Percentiles rank a stretch among this genome's conserved stretches.
Evolutionary conservation across 2,888 invertebrate species (phyloP).

Genomic region (Sarcophaga subvicina): DNA sequence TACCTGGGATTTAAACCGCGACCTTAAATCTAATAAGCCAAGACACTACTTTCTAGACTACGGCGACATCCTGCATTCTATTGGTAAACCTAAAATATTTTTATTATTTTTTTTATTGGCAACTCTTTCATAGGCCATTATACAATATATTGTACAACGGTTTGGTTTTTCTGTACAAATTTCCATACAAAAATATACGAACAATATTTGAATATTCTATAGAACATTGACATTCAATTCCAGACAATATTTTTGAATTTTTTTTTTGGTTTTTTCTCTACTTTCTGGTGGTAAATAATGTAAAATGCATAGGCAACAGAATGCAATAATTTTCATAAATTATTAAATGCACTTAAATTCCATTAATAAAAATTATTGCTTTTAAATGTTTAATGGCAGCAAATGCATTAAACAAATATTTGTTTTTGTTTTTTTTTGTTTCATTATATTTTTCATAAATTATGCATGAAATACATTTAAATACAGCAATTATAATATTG

Average conservation of each 20-base stretch:
- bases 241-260: constrained; percentile 14
- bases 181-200: not conserved
- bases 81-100: not conserved
- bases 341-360: not conserved
- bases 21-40: too few relatives aligned
- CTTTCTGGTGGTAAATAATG: not conserved
- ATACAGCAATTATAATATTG: too few relatives aligned
- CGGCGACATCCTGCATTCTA: too few relatives aligned
- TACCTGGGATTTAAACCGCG: rapidly evolving
- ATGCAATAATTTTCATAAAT: constrained; percentile 4
- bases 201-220: constrained; percentile 38
- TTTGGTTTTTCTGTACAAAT: not conserved
- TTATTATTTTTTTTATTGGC: not conserved
- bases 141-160: not conserved
- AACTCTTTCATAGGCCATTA: constrained; percentile 1
- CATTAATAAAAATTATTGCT: not conserved
- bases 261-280: not conserved
- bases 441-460: not conserved
- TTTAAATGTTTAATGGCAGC: not conserved
- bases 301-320: constrained; percentile 1
- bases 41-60: too few relatives aligned
- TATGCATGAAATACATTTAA: not conserved
- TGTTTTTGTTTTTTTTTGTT: not conserved
- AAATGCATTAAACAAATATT: not conserved
- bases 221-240: constrained; percentile 36